Percentiles rank a stretch among this genome's conserved stretches.
phyloP scores from a whole-genome alignment of 1,140 invertebrate genomes.

The Cryptotermes secundus region DNA sequence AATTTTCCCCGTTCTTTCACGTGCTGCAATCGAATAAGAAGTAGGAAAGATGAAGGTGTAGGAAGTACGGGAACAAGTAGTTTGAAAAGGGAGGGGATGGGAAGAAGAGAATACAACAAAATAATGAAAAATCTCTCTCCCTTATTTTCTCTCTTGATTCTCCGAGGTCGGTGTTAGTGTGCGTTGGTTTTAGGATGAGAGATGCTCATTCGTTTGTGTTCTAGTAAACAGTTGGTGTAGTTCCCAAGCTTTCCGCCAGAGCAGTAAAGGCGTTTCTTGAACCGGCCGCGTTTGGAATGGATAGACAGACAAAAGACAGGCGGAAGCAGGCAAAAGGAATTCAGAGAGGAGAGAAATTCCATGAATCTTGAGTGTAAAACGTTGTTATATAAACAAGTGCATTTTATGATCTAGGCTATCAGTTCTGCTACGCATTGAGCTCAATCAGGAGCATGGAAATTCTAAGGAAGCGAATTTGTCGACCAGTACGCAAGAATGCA shows the following conservation, averaged over 20 bases:
- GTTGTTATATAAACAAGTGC: too few species aligned
- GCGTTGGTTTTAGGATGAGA: neutral
- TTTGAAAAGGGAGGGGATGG: neutral
- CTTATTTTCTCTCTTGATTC: neutral
- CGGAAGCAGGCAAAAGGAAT: neutral
- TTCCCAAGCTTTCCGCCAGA: neutral
- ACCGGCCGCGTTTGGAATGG: neutral
- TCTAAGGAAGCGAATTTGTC: too few species aligned
- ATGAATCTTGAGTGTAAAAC: too few species aligned
- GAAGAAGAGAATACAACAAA: neutral
- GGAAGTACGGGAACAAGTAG: neutral
- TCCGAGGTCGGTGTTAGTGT: neutral
- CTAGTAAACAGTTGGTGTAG: neutral
- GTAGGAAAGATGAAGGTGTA: neutral
- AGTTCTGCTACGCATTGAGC: too few species aligned
- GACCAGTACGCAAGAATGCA: too few species aligned
- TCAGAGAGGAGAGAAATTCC: neutral
- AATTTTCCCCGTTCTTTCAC: neutral
- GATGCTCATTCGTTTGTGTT: neutral
- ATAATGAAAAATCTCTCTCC: slow-evolving; percentile 16
- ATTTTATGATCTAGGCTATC: too few species aligned
- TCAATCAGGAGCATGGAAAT: too few species aligned
- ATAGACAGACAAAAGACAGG: neutral
- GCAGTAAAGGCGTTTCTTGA: neutral
- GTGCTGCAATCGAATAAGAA: neutral